Percentiles rank a stretch among this genome's conserved stretches.
These are phyloP conservation scores for Leucania comma DNA, from an alignment of 2,888 invertebrate genomes.

Conservation along the genomic window DNA sequence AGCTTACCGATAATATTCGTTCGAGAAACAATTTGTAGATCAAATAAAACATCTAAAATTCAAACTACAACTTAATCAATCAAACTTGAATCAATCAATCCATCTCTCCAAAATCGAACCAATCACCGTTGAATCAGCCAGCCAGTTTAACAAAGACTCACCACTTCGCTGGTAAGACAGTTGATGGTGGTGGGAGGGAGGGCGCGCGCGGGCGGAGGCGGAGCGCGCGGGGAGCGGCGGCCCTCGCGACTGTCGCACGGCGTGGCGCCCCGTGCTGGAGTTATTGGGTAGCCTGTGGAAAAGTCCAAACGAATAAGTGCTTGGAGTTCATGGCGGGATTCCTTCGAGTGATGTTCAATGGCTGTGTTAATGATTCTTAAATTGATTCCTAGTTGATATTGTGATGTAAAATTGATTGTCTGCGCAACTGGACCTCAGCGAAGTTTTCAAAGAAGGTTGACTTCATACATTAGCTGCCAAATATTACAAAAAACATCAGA, in stretches of 20 bases:
- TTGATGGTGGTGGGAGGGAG: constrained; percentile 92
- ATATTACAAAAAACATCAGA: no score
- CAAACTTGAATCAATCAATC: constrained; percentile 9
- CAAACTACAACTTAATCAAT: not conserved
- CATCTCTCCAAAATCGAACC: constrained; percentile 10
- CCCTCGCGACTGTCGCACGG: constrained; percentile 81
- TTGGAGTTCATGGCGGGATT: no score
- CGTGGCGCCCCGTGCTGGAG: constrained; percentile 84
- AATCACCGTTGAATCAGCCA: constrained; percentile 20
- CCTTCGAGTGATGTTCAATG: no score
- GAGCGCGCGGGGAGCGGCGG: constrained; percentile 85
- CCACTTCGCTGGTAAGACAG: constrained; percentile 96
- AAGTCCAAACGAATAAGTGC: no score
- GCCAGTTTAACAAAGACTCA: constrained; percentile 85
- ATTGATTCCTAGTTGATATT: no score
- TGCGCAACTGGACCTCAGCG: no score
- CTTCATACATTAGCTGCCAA: no score
- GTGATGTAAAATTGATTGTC: no score
- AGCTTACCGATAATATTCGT: not conserved
- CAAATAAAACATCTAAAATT: not conserved
- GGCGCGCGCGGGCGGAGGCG: constrained; percentile 83
- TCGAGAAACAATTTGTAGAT: not conserved
- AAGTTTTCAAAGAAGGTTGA: no score
- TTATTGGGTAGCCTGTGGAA: constrained; percentile 85
- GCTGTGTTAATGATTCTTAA: no score